A percentile compares a stretch with the other conserved stretches of the same genome.
These are phyloP conservation scores for Aphis craccivora DNA, from an alignment of 1,140 invertebrate species.

Conservation along the genomic window DNA sequence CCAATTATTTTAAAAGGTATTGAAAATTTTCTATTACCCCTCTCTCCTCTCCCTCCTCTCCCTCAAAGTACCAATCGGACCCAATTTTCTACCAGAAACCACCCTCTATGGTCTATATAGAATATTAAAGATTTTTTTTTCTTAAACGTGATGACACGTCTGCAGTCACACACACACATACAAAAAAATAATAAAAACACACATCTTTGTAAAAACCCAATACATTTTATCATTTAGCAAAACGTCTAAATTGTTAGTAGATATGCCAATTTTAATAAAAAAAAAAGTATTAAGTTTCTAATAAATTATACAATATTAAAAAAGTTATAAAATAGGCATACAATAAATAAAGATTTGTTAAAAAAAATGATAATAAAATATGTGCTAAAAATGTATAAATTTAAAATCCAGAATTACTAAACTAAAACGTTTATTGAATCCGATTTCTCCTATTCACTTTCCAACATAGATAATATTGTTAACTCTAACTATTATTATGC, in stretches of 20 bases:
- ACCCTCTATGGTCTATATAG: background rate
- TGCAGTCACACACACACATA: background rate
- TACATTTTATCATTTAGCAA: background rate
- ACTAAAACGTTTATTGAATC: background rate
- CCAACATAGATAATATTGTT: background rate
- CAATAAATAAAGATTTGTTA: background rate
- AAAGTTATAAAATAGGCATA: background rate
- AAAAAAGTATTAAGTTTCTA: background rate
- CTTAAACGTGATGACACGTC: background rate
- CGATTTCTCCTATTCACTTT: background rate
- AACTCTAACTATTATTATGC: background rate
- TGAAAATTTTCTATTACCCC: background rate
- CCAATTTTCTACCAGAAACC: background rate
- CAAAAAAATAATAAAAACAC: background rate
- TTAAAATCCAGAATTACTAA: background rate
- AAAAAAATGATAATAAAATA: background rate
- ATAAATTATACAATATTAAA: background rate
- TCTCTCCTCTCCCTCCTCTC: too few species aligned
- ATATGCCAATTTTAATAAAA: background rate
- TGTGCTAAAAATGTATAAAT: background rate
- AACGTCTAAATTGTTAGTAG: background rate
- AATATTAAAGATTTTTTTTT: background rate
- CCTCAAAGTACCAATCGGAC: background rate
- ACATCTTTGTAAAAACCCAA: background rate
- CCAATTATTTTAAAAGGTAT: background rate